Conservation (phyloP, 2,113 vertebrate species). For the Phylloscopus trochilus region DNA sequence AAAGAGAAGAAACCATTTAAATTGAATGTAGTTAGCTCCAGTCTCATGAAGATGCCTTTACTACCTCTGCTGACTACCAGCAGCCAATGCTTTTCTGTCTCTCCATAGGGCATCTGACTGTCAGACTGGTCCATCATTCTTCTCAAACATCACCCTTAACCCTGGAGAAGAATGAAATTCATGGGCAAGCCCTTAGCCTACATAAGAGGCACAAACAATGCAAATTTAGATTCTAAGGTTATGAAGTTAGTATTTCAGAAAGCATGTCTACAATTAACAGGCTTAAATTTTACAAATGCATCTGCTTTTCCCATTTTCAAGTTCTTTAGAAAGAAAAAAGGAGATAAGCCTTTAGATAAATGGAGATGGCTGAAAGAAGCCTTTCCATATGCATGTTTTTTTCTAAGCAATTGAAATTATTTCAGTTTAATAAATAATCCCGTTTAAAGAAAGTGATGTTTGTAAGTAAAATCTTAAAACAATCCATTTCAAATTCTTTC, state of each 20-base stretch:
- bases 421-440: constrained; percentile 7
- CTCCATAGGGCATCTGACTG: background rate
- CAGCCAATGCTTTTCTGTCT: background rate
- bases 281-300: background rate
- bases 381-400: background rate
- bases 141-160: background rate
- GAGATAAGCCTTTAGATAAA: background rate
- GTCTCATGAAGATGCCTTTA: background rate
- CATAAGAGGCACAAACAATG: background rate
- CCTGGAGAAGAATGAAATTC: background rate
- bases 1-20: background rate
- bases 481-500: background rate
- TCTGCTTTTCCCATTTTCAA: background rate
- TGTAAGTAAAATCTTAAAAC: background rate
- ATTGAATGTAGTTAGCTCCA: background rate
- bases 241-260: background rate
- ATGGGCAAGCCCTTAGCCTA: background rate
- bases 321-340: background rate
- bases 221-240: background rate
- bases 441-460: background rate
- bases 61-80: background rate
- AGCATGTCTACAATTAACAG: background rate
- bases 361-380: background rate
- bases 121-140: background rate
- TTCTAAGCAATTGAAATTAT: background rate